Evolutionary conservation across 2,797 vertebrate genomes (phyloP), one percentile per base, ranked within the genome.

Genomic region (Catostomus latipinnis): DNA sequence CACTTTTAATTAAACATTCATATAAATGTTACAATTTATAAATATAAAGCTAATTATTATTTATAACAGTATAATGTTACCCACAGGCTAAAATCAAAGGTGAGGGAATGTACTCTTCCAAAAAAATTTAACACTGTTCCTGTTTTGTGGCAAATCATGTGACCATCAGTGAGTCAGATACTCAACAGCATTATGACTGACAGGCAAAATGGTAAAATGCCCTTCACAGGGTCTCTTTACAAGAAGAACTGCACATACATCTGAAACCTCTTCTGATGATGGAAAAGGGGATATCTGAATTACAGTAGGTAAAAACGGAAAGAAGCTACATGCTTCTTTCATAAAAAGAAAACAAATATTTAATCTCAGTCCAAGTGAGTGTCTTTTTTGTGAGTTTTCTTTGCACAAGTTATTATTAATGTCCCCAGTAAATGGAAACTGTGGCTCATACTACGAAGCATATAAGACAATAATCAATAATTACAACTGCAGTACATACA

Each of bases 111-210:
- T 34, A 34, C 34, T 34, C 34, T 34, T 34, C 2, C 4, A 34
- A 34, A 34, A 4, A 34, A 34, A 3, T 34, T 2, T 4, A 34
- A 52, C 43, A 46, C 9, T 11, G 13, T 45, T 71, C 13, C 10
- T 43, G n/a, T 57, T 10, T 16, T 46, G 22, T 18, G 8, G 43
- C 67, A 52, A 69, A 53, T 43, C 70, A 58, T 48, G 22, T 71
- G 43, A 71, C 34, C 53, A 58, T 13, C 45, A 48, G 7, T 52
- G 46, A 62, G 61, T 34, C 11, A 63, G 56, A 61, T 49, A 61
- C 4, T 60, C 56, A 61, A 61, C 49, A 45, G 22, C n/a, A 63
- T 74, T 53, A 54, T 50, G 46, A 74, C 10, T 60, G 71, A 62
- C 46, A n/a, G 71, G 2, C 10, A 6, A 49, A 50, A 63, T 62